Evolutionary conservation across 2,797 vertebrate species (phyloP).

Genomic region (Prionace glauca): DNA sequence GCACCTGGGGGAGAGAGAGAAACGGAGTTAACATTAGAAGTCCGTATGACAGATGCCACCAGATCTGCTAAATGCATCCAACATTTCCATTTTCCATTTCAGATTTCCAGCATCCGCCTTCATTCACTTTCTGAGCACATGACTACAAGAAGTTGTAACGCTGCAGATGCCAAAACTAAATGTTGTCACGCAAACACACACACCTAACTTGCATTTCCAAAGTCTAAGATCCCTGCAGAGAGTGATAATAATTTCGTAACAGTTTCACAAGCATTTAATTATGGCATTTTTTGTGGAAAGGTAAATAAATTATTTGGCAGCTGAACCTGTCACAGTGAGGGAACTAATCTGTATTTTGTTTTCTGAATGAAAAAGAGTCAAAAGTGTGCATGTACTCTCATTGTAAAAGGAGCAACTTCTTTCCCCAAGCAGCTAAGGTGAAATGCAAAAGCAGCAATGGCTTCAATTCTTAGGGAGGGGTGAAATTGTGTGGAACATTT

Average conservation of each 20-base stretch:
- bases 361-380: not conserved
- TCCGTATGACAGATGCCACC: too few species aligned
- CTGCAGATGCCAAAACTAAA: not conserved
- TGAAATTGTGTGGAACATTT: not conserved
- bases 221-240: not conserved
- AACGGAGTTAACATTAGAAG: too few species aligned
- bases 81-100: too few species aligned
- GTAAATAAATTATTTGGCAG: not conserved
- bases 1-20: too few species aligned
- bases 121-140: not conserved
- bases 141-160: not conserved
- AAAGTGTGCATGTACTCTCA: not conserved
- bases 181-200: not conserved
- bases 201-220: not conserved
- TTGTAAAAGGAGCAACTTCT: too few species aligned
- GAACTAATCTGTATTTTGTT: not conserved
- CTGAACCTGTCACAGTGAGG: not conserved
- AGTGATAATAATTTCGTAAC: not conserved
- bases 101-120: not conserved
- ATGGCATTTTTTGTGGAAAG: not conserved
- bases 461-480: not conserved
- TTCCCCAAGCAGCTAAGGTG: not conserved
- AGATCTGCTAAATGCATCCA: not conserved
- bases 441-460: not conserved
- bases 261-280: not conserved